phyloP scores from a whole-genome alignment of 2,888 invertebrate species.

The Acrobeloides nanus region DNA sequence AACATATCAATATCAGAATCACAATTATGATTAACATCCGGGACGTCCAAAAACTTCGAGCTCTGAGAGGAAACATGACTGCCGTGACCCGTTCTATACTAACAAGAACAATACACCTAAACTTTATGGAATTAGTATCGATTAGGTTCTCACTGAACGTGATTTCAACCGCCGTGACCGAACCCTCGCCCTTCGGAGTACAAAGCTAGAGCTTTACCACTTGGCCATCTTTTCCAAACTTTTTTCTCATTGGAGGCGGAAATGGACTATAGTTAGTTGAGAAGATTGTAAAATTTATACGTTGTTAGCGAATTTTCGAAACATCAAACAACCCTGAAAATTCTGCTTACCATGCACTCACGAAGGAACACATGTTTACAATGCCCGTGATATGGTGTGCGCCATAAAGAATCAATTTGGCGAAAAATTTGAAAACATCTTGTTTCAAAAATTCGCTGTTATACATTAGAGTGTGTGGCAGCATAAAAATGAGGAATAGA shows the following conservation, averaged over 20 bases:
- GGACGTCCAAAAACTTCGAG: constrained; percentile 24
- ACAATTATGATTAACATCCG: constrained; percentile 16
- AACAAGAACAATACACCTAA: constrained; percentile 27
- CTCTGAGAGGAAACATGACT: constrained; percentile 19
- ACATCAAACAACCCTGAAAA: constrained; percentile 1
- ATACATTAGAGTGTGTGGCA: constrained; percentile 24
- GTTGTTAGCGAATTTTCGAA: too few species aligned
- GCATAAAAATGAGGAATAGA: constrained; percentile 25
- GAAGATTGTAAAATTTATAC: too few species aligned
- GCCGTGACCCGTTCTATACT: constrained; percentile 27
- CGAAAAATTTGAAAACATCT: constrained; percentile 12
- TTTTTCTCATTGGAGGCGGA: too few species aligned
- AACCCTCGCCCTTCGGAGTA: too few species aligned
- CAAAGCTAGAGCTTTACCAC: too few species aligned
- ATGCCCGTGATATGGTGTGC: constrained; percentile 24
- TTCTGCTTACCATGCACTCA: constrained; percentile 25
- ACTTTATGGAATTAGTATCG: constrained; percentile 3
- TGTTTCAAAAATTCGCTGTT: constrained; percentile 11
- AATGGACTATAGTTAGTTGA: too few species aligned
- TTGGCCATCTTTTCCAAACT: too few species aligned
- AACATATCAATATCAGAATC: constrained; percentile 15
- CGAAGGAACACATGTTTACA: constrained; percentile 25
- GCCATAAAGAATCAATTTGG: constrained; percentile 12
- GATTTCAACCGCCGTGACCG: not conserved
- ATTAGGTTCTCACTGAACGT: not conserved